phyloP scores from a whole-genome alignment of 1,140 invertebrate species.

The Archegozetes longisetosus region DNA sequence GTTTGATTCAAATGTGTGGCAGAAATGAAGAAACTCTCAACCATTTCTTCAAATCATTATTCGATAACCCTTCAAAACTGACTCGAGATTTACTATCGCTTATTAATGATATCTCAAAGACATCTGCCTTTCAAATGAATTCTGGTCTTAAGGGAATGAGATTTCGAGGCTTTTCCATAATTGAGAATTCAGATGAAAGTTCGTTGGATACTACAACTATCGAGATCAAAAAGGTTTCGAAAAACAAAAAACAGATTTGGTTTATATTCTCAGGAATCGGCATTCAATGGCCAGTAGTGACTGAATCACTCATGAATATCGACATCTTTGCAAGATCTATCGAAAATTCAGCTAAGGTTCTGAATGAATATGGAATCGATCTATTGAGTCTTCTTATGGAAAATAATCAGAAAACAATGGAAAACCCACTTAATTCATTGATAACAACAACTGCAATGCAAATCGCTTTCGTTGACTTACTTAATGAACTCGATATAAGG shows the following conservation, averaged over 20 bases:
- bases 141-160: background rate
- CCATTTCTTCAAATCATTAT: conserved; percentile 27
- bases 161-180: conserved; percentile 1
- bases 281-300: conserved; percentile 90
- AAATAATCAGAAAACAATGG: background rate
- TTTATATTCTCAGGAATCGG: conserved; percentile 94
- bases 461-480: conserved; percentile 71
- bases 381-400: conserved; percentile 7
- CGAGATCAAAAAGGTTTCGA: background rate
- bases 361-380: conserved; percentile 33
- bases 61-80: conserved; percentile 24
- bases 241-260: conserved; percentile 53
- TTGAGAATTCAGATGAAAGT: background rate
- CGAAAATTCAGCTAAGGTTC: background rate
- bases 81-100: conserved; percentile 14
- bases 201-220: background rate
- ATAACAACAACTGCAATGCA: conserved; percentile 86
- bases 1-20: conserved; percentile 30
- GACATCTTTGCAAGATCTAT: conserved; percentile 28
- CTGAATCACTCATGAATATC: conserved; percentile 56
- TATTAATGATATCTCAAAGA: conserved; percentile 10
- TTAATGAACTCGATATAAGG: conserved; percentile 52
- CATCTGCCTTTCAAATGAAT: background rate
- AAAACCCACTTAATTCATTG: conserved; percentile 39
- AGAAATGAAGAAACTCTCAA: conserved; percentile 33